Percentiles rank a stretch among this genome's conserved stretches.
These are phyloP conservation scores for Oreamnos americanus DNA, from an alignment of 2,113 vertebrate species.

Conservation along the genomic window DNA sequence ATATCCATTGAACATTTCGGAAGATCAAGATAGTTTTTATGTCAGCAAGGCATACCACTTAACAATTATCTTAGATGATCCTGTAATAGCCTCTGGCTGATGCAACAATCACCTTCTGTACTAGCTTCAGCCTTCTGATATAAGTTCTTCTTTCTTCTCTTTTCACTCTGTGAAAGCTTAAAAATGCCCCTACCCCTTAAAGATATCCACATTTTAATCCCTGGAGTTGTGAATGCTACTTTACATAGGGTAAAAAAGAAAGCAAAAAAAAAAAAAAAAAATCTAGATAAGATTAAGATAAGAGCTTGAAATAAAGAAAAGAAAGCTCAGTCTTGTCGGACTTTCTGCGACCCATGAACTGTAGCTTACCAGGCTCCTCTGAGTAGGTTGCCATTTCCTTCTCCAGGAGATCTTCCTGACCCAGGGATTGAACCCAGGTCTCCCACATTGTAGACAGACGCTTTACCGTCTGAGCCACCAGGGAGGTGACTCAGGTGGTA, in stretches of 20 bases:
- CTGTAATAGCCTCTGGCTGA: background rate
- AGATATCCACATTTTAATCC: background rate
- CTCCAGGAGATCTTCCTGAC: no score
- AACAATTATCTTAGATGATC: background rate
- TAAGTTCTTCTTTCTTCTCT: background rate
- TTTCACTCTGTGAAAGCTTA: background rate
- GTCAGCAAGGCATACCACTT: background rate
- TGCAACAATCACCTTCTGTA: background rate
- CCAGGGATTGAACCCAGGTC: no score
- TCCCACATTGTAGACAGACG: no score
- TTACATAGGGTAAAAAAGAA: background rate
- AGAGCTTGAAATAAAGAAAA: background rate
- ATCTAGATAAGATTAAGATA: background rate
- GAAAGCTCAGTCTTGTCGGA: no score
- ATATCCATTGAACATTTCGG: background rate
- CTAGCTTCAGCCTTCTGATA: background rate
- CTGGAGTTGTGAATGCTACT: background rate
- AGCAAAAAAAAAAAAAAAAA: background rate
- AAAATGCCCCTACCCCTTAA: background rate
- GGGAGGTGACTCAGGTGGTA: no score
- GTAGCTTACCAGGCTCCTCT: no score
- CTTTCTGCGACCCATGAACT: no score
- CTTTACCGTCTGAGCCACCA: no score
- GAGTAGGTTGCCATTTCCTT: no score
- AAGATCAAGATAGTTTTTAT: slow-evolving; percentile 17